Conservation (phyloP, 2,113 vertebrate species). For the Pogonocichla stellata region DNA sequence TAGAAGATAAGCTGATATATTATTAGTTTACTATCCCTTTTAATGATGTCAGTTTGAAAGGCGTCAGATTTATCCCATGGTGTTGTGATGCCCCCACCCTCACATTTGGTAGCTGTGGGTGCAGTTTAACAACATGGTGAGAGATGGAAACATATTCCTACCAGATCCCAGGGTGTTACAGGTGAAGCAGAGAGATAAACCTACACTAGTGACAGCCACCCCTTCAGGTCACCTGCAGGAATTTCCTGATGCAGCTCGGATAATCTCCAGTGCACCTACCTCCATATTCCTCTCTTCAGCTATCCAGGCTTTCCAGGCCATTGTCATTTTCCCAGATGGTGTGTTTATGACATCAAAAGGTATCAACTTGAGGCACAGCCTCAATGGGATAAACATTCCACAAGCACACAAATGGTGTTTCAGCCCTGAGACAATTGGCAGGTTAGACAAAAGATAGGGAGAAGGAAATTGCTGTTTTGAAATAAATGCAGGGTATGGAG, state of each 20-base stretch:
- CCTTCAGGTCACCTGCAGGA: background rate
- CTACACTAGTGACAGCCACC: background rate
- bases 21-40: background rate
- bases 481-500: background rate
- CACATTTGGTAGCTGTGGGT: background rate
- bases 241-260: background rate
- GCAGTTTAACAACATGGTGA: accelerated
- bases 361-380: background rate
- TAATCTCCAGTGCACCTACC: background rate
- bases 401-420: background rate
- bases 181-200: background rate
- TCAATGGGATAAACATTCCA: background rate
- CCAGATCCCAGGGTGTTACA: background rate
- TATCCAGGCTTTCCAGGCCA: background rate
- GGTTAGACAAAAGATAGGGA: background rate
- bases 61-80: background rate
- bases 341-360: background rate
- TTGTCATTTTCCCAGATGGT: background rate
- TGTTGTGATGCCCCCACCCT: background rate
- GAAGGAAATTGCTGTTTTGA: background rate
- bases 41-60: background rate
- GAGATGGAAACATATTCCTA: background rate
- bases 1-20: background rate
- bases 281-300: background rate
- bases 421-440: background rate